These are phyloP conservation scores for Marisa cornuarietis DNA, from an alignment of 1,140 invertebrate genomes.

Conservation along the genomic window DNA sequence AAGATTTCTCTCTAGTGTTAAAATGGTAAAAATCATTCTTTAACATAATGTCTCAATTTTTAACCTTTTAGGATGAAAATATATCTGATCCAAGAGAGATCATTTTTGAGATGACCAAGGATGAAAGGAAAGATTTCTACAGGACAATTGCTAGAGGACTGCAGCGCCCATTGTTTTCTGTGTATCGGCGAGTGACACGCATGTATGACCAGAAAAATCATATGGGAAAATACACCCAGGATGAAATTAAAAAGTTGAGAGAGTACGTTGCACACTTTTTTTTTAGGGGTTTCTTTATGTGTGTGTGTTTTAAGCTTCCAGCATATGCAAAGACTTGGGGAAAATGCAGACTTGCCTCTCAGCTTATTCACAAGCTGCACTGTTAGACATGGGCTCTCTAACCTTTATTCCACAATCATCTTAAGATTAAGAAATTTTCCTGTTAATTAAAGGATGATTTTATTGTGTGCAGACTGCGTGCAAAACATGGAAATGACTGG, in stretches of 20 bases:
- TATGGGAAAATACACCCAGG: constrained; percentile 69
- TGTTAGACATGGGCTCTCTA: background rate
- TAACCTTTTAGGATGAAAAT: constrained; percentile 57
- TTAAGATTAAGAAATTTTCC: background rate
- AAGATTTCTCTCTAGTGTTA: background rate
- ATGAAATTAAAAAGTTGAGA: constrained; percentile 66
- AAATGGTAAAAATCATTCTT: background rate
- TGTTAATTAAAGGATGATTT: background rate
- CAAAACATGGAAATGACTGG: constrained; percentile 69
- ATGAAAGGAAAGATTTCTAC: constrained; percentile 70
- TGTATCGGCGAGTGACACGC: constrained; percentile 69
- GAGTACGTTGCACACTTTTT: constrained; percentile 55
- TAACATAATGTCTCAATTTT: background rate
- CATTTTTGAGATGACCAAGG: constrained; percentile 70
- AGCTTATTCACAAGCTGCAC: background rate
- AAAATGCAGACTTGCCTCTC: background rate
- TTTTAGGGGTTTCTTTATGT: background rate
- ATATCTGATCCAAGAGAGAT: constrained; percentile 67
- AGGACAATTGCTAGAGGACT: constrained; percentile 66
- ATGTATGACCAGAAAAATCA: constrained; percentile 71
- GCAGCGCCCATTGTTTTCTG: constrained; percentile 69
- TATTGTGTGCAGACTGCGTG: constrained; percentile 56
- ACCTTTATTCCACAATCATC: background rate
- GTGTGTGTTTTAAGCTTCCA: background rate
- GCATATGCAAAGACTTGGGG: background rate